A percentile compares a stretch with the other conserved stretches of the same genome.
Evolutionary conservation across 1,140 invertebrate genomes (phyloP).

Genomic region (Brachionus rubens): DNA sequence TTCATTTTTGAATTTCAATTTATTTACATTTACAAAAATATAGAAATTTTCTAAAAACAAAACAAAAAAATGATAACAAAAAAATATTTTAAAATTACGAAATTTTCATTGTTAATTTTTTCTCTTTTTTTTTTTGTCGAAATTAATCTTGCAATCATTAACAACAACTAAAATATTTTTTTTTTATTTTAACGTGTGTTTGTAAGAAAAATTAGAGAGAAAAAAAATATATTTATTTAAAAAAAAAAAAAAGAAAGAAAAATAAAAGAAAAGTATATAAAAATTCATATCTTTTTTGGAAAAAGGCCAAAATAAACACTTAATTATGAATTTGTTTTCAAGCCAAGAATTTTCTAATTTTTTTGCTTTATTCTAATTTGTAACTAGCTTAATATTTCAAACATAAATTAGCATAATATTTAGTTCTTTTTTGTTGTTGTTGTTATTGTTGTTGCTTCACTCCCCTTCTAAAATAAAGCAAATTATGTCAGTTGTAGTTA

Average conservation of each 20-base stretch:
- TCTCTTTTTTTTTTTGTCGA: not conserved
- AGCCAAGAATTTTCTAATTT: slow-evolving; percentile 24
- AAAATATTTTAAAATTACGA: too few species aligned
- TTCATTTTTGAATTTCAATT: not conserved
- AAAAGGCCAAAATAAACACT: slow-evolving; percentile 28
- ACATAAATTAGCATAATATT: too few species aligned
- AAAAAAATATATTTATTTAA: not conserved
- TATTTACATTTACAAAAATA: not conserved
- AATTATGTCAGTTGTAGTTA: too few species aligned
- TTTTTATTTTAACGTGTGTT: slow-evolving; percentile 14
- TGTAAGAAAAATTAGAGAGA: not conserved
- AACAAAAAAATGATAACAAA: not conserved
- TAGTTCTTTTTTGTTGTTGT: too few species aligned
- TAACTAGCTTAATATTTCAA: too few species aligned
- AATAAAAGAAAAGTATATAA: not conserved
- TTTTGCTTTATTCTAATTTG: not conserved
- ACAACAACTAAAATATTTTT: too few species aligned
- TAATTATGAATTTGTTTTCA: slow-evolving; percentile 30
- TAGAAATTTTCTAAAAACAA: too few species aligned
- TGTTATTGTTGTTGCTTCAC: too few species aligned
- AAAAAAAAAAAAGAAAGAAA: slow-evolving; percentile 3
- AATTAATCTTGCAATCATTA: not conserved
- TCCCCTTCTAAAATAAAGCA: too few species aligned
- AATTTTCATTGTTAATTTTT: too few species aligned
- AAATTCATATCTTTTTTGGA: slow-evolving; percentile 38